Conservation (phyloP, 2,113 vertebrate genomes). For the Psophia crepitans region DNA sequence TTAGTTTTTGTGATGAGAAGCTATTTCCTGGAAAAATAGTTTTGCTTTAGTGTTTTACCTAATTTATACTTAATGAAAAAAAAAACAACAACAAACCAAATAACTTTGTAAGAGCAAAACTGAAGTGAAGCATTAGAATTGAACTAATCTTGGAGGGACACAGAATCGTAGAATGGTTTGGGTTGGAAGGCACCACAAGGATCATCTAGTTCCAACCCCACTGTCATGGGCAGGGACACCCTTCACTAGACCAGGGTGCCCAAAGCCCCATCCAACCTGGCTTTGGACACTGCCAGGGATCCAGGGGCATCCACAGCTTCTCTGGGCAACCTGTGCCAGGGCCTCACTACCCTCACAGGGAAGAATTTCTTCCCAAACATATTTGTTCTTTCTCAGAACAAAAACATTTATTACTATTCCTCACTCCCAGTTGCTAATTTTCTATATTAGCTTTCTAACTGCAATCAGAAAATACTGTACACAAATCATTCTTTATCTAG, state of each 20-base stretch:
- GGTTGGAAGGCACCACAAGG: no score
- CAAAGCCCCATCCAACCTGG: no score
- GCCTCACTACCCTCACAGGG: no score
- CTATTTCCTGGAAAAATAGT: neutral
- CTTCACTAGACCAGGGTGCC: no score
- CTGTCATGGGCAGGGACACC: no score
- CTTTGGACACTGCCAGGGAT: no score
- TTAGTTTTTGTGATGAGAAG: neutral
- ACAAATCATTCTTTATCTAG: neutral
- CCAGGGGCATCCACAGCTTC: no score
- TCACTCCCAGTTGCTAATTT: neutral
- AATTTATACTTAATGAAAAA: neutral
- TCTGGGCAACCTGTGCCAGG: no score
- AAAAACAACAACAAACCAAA: no score
- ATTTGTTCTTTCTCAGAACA: neutral
- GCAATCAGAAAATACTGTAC: neutral
- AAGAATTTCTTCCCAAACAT: no score
- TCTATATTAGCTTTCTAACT: neutral
- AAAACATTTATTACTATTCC: neutral
- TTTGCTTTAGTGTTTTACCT: neutral
- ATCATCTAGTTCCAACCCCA: no score
- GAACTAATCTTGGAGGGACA: neutral
- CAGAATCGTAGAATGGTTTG: no score
- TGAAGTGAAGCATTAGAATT: neutral
- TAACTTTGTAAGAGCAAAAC: neutral